Evolutionary conservation across 2,113 vertebrate species (phyloP), one percentile per base, ranked within the genome.

Genomic region (Otis tarda): DNA sequence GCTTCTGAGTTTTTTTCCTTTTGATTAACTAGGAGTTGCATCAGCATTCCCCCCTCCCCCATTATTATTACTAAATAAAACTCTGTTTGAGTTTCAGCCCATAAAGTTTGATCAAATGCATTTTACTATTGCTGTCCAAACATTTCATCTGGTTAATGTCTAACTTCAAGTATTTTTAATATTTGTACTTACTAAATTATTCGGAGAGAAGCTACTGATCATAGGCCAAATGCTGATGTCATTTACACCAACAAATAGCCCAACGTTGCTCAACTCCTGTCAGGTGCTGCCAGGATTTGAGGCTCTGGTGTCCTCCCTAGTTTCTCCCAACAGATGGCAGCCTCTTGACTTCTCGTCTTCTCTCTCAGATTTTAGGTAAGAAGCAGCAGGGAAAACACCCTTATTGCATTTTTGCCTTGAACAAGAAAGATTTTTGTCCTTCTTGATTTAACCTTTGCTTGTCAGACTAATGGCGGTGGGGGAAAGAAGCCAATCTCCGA

Each of bases 271-370:
- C 92, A 95, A 93, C 37, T 92, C 70, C 27, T 5, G 7, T 52
- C 73, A 64, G 87, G 91, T 52, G 73, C 60, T 93, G 94, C 83
- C 94, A 94, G 71, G 49, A 78, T 57, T 75, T 20, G 24, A 78
- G 25, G 75, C 57, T 84, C 35, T 27, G 33, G 9, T 90, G 88
- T 92, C 39, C 63, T 94, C 74, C 57, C 85, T 30, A 7, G 3
- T 35, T 93, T 82, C 50, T 91, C 91, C 98, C 97, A 98, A 97
- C 93, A 98, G 98, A 93, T 98, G 98, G 98, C 95, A 97, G 97
- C 75, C 90, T 97, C 96, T 95, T 75, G 89, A 96, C 76, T 97
- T 45, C 37, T 88, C 92, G 97, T 97, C 35, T 45, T 24, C 14
- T n/a, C 9, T 27, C 61, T 70, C 39, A 21, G 53, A 59, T 90